These are phyloP conservation scores for Halocynthia roretzi DNA, from an alignment of 23 tunicate genomes.

Conservation along the genomic window DNA sequence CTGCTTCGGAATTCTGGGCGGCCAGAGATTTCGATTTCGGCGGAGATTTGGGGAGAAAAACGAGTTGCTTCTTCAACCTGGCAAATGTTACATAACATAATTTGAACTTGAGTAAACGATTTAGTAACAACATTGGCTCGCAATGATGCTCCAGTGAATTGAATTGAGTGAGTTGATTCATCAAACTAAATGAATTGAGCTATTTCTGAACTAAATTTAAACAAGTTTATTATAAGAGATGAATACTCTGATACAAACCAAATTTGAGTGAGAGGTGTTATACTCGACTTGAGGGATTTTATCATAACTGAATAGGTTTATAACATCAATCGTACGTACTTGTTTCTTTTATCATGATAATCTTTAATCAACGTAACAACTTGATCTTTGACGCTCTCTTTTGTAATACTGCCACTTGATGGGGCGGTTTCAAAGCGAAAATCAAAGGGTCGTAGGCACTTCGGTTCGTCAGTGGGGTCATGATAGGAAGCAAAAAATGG, in stretches of 20 bases:
- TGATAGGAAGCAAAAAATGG: slow-evolving; percentile 72
- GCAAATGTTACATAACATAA: neutral
- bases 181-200: no score
- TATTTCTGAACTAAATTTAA: no score
- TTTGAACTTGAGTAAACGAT: no score
- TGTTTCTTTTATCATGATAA: slow-evolving; percentile 58
- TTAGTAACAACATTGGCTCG: no score
- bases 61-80: slow-evolving; percentile 22
- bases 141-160: no score
- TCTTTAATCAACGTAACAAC: slow-evolving; percentile 29
- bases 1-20: neutral
- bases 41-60: slow-evolving; percentile 21
- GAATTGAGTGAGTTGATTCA: no score
- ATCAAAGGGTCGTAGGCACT: slow-evolving; percentile 72
- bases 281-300: neutral
- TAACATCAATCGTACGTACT: slow-evolving; percentile 23
- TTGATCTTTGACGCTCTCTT: slow-evolving; percentile 51
- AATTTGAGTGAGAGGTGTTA: neutral
- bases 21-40: neutral
- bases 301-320: neutral
- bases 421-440: slow-evolving; percentile 73
- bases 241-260: neutral
- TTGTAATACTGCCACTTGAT: slow-evolving; percentile 33
- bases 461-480: slow-evolving; percentile 80
- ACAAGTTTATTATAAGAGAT: neutral